Conservation (phyloP, 2,113 vertebrate species). For the Orientallactaga bullata region DNA sequence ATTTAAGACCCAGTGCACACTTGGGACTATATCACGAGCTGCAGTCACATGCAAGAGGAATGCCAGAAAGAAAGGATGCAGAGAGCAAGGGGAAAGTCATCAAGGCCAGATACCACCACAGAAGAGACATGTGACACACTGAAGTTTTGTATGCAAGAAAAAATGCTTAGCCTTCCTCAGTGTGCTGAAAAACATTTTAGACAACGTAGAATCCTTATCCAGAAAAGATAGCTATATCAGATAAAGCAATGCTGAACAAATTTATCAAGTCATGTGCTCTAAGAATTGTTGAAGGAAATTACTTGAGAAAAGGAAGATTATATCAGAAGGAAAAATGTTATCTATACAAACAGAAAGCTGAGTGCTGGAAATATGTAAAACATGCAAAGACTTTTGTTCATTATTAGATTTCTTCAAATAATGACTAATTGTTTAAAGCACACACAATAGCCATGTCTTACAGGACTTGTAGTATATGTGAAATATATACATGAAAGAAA, state of each 20-base stretch:
- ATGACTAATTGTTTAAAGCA: neutral
- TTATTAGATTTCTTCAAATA: neutral
- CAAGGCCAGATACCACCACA: too few relatives aligned
- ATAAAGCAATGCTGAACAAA: neutral
- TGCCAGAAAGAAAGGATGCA: too few relatives aligned
- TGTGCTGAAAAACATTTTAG: neutral
- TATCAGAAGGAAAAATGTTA: neutral
- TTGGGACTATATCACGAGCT: neutral
- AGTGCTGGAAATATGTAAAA: neutral
- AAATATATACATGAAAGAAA: neutral
- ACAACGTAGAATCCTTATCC: neutral
- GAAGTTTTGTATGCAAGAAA: neutral
- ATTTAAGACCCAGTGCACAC: neutral
- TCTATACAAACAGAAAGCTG: neutral
- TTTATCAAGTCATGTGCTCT: accelerated
- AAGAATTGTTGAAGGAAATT: neutral
- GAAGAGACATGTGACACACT: too few relatives aligned
- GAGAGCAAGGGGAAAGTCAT: neutral
- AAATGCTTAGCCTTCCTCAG: neutral
- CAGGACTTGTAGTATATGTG: too few relatives aligned
- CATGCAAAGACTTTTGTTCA: neutral
- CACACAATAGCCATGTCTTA: accelerated
- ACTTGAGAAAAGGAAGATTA: neutral
- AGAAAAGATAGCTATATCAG: neutral
- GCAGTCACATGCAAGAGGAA: accelerated